These are phyloP conservation scores for Spermophilus dauricus DNA, from an alignment of 2,113 vertebrate genomes.

Conservation along the genomic window DNA sequence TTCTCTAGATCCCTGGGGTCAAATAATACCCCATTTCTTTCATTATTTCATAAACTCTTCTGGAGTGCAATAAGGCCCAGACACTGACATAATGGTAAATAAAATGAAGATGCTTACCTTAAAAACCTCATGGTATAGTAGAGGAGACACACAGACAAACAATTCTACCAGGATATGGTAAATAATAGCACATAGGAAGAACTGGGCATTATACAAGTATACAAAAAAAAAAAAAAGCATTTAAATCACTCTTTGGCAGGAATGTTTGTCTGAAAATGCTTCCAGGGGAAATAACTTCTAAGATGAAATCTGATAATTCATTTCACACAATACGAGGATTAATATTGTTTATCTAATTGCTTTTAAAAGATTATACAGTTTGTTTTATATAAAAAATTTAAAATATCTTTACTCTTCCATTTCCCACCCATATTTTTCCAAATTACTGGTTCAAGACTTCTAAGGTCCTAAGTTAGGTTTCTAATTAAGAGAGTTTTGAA, in stretches of 20 bases:
- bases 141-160: background rate
- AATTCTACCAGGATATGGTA: background rate
- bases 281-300: background rate
- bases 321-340: background rate
- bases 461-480: background rate
- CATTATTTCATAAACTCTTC: background rate
- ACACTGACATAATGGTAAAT: background rate
- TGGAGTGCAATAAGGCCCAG: background rate
- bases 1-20: background rate
- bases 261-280: background rate
- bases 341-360: background rate
- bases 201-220: background rate
- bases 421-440: background rate
- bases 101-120: background rate
- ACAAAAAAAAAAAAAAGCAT: background rate
- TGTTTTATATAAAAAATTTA: slow-evolving; percentile 38
- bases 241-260: background rate
- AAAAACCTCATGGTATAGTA: background rate
- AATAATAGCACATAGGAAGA: background rate
- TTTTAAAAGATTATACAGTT: background rate
- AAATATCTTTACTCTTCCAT: background rate
- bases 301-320: background rate
- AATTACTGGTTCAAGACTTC: background rate
- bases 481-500: background rate
- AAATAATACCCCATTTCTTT: background rate